phyloP scores from a whole-genome alignment of 2,113 vertebrate species.

The Lagopus leucura region DNA sequence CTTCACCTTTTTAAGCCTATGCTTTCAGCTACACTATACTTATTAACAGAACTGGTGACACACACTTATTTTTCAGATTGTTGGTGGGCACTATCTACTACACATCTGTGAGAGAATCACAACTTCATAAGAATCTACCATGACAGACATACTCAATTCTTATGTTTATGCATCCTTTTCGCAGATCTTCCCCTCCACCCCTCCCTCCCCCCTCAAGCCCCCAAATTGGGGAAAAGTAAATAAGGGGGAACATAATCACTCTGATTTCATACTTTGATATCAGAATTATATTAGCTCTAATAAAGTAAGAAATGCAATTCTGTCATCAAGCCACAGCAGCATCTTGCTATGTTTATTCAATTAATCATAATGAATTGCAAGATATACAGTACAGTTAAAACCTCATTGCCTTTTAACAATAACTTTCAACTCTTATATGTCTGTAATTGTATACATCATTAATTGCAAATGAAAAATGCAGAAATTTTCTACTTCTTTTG shows the following conservation, averaged over 20 bases:
- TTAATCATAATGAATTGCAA: conserved; percentile 15
- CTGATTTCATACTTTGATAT: not conserved
- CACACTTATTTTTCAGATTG: not conserved
- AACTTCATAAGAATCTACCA: not conserved
- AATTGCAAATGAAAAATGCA: not conserved
- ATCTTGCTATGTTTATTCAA: conserved; percentile 43
- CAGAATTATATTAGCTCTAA: not conserved
- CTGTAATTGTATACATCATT: not conserved
- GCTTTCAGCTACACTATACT: not conserved
- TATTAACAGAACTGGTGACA: not conserved
- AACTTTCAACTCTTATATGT: not conserved
- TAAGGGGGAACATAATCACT: not conserved
- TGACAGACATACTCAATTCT: not conserved
- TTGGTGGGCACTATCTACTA: not conserved
- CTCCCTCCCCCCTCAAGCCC: too few species aligned
- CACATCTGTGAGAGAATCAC: not conserved
- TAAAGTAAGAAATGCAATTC: not conserved
- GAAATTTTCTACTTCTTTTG: not conserved
- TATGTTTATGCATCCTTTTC: not conserved
- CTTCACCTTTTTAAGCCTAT: not conserved
- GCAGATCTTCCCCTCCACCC: not conserved
- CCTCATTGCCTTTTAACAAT: not conserved
- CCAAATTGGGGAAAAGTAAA: not conserved
- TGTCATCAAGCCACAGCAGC: not conserved
- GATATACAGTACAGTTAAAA: conserved; percentile 7